phyloP scores from a whole-genome alignment of 2,113 vertebrate species.

The Okapia johnstoni region DNA sequence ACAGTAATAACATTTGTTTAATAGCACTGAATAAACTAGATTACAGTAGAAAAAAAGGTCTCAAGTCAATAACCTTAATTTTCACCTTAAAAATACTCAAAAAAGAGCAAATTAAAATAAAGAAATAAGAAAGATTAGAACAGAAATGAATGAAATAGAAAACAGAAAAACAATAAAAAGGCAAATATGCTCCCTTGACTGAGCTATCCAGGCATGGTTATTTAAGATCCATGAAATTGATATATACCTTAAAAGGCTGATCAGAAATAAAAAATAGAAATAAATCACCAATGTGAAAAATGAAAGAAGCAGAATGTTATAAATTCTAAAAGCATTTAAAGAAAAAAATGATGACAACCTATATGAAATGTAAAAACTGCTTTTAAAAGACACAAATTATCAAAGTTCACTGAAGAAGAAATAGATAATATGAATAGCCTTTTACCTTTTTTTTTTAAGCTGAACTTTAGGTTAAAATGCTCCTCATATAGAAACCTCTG shows the following conservation, averaged over 20 bases:
- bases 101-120: background rate
- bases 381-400: background rate
- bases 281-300: background rate
- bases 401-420: background rate
- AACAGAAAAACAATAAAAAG: background rate
- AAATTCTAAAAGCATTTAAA: background rate
- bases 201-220: background rate
- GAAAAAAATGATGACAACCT: background rate
- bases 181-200: background rate
- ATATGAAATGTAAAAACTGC: background rate
- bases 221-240: background rate
- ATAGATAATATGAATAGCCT: background rate
- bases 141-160: background rate
- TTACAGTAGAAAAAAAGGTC: background rate
- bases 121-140: background rate
- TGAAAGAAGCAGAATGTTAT: background rate
- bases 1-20: background rate
- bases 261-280: background rate
- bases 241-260: background rate
- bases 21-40: background rate
- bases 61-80: background rate
- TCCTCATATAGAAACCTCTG: background rate
- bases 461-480: background rate
- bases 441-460: background rate
- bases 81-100: background rate